Evolutionary conservation across 2,888 invertebrate genomes (phyloP), one percentile per base, ranked within the genome.

Genomic region (Nymphalis c-album): DNA sequence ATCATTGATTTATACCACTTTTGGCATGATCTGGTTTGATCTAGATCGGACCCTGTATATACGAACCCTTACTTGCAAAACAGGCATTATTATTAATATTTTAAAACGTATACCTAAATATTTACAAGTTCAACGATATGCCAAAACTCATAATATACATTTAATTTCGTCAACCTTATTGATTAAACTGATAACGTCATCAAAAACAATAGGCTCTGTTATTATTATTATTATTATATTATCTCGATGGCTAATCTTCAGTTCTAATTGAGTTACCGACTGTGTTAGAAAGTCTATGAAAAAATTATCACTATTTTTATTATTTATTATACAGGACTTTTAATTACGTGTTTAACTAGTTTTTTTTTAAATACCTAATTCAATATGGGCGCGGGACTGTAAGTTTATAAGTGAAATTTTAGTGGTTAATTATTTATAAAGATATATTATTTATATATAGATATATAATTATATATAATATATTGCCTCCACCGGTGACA

Each of bases 351-450:
- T 51, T 40, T 60, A 17, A 7, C n/a, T 22, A 40, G 1, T 22
- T n/a, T 26, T 31, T 26, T 31, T 18, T 50, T 51, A 66, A 61
- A 35, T 18, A 26, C 1, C 3, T 31, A 3, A 18, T 18, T 5
- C 46, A 71, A 67, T 65, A 73, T 76, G 73, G 76, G 77, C 6
- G 77, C 77, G n/a, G 85, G 84, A 61, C 67, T 84, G 85, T 85
- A 70, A 85, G 84, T 85, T 75, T 45, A 0, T 18, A 31, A 26
- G 13, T 48, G 13, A 17, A 16, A 31, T 22, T 60, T 20, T 10
- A 18, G 5, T 45, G 6, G 26, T 35, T 50, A 57, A 17, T n/a
- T 46, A 18, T 40, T 20, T 6, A 22, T 22, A 16, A 22, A 58
- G 4, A 35, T 48, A n/a, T n/a, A n/a, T n/a, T n/a, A n/a, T n/a